A percentile compares a stretch with the other conserved stretches of the same genome.
These are phyloP conservation scores for Columba guinea DNA, from an alignment of 2,797 vertebrate genomes.

Conservation along the genomic window DNA sequence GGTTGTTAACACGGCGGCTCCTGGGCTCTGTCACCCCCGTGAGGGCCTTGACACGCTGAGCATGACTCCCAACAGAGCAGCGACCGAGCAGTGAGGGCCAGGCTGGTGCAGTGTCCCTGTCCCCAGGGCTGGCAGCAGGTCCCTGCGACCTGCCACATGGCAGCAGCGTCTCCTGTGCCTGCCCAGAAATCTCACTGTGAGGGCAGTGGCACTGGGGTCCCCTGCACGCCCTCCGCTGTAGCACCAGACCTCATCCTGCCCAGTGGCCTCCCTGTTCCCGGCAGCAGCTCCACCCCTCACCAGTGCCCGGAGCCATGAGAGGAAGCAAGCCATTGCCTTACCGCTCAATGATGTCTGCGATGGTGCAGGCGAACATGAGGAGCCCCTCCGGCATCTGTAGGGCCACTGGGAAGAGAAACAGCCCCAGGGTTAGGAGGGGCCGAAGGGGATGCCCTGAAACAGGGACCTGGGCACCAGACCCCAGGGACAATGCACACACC, in stretches of 20 bases:
- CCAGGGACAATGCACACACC: background rate
- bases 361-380: constrained; percentile 95
- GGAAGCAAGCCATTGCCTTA: constrained; percentile 50
- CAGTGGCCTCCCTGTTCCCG: background rate
- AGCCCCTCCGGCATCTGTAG: constrained; percentile 98
- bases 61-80: background rate
- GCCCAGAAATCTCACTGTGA: rapidly evolving
- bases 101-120: background rate
- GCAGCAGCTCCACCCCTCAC: rapidly evolving
- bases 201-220: rapidly evolving
- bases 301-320: rapidly evolving
- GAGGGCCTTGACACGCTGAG: background rate
- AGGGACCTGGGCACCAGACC: background rate
- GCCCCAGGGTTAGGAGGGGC: background rate
- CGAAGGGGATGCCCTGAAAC: rapidly evolving
- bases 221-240: rapidly evolving
- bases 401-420: constrained; percentile 86
- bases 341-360: constrained; percentile 95
- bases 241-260: background rate
- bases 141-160: rapidly evolving
- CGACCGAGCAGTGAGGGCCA: rapidly evolving
- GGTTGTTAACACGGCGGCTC: background rate
- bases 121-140: background rate
- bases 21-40: background rate
- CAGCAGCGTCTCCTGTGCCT: background rate